Conservation (phyloP, 2,113 vertebrate genomes). For the Cavia aperea region DNA sequence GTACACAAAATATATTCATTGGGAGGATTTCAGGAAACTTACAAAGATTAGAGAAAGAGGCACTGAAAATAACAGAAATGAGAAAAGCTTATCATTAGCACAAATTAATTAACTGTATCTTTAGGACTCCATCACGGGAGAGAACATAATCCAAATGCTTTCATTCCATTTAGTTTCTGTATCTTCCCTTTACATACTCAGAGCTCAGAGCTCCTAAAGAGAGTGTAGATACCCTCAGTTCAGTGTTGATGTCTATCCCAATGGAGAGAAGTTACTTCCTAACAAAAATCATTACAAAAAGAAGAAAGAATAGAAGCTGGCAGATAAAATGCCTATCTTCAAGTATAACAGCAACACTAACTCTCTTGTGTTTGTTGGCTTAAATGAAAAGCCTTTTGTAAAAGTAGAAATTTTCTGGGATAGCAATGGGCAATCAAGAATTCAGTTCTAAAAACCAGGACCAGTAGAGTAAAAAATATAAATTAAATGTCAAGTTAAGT, state of each 20-base stretch:
- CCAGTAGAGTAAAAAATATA: not conserved
- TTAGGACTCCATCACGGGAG: not conserved
- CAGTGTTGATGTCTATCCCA: not conserved
- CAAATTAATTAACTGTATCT: not conserved
- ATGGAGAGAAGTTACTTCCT: not conserved
- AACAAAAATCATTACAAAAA: conserved; percentile 18
- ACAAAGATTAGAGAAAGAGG: not conserved
- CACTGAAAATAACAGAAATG: not conserved
- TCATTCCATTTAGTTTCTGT: not conserved
- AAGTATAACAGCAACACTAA: not conserved
- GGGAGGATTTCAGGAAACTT: not conserved
- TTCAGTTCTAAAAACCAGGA: not conserved
- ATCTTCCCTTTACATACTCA: not conserved
- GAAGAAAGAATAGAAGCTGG: not conserved
- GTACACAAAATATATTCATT: not conserved
- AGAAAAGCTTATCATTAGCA: not conserved
- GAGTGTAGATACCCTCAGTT: accelerated
- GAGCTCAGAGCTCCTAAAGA: not conserved
- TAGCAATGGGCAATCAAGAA: not conserved
- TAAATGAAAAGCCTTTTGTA: conserved; percentile 8
- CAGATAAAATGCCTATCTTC: not conserved
- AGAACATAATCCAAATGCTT: not conserved
- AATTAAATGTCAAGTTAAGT: not conserved
- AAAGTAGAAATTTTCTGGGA: conserved; percentile 10
- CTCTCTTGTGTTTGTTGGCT: not conserved